phyloP scores from a whole-genome alignment of 92 coral and sea anemone genomes.

The Micromussa lordhowensis region DNA sequence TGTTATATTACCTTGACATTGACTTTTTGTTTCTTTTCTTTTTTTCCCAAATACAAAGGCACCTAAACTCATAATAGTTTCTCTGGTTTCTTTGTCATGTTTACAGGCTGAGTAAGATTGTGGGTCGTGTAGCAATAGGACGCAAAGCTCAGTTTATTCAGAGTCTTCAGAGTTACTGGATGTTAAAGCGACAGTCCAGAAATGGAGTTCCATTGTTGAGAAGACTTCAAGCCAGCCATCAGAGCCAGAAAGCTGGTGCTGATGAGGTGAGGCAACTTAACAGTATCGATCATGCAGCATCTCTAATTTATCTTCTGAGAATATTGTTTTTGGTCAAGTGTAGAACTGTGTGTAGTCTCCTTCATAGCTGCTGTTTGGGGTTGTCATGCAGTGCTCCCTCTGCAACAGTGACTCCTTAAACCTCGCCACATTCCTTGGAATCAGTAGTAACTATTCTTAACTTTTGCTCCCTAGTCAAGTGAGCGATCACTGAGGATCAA shows the following conservation, averaged over 20 bases:
- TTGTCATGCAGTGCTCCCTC: too few relatives aligned
- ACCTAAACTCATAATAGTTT: neutral
- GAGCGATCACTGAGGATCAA: slow-evolving; percentile 96
- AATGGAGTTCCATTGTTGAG: slow-evolving; percentile 97
- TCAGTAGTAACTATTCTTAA: neutral
- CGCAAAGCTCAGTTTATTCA: slow-evolving; percentile 97
- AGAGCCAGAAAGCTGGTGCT: slow-evolving; percentile 92
- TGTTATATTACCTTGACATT: too few relatives aligned
- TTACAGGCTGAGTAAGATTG: slow-evolving; percentile 94
- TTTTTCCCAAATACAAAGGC: too few relatives aligned
- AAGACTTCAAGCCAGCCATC: slow-evolving; percentile 96
- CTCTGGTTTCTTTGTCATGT: neutral
- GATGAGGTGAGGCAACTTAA: slow-evolving; percentile 72
- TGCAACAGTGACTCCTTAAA: too few relatives aligned
- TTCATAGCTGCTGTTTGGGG: too few relatives aligned
- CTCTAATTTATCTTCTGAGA: neutral
- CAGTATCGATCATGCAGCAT: neutral
- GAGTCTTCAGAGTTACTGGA: slow-evolving; percentile 96
- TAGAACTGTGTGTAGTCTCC: neutral
- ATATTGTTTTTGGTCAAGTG: neutral
- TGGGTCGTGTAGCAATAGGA: slow-evolving; percentile 96
- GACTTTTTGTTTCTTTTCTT: too few relatives aligned
- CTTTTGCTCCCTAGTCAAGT: slow-evolving; percentile 63
- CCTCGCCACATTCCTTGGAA: too few relatives aligned
- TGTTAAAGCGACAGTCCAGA: slow-evolving; percentile 97